phyloP scores from a whole-genome alignment of 2,113 vertebrate genomes.

The Anolis sagrei region DNA sequence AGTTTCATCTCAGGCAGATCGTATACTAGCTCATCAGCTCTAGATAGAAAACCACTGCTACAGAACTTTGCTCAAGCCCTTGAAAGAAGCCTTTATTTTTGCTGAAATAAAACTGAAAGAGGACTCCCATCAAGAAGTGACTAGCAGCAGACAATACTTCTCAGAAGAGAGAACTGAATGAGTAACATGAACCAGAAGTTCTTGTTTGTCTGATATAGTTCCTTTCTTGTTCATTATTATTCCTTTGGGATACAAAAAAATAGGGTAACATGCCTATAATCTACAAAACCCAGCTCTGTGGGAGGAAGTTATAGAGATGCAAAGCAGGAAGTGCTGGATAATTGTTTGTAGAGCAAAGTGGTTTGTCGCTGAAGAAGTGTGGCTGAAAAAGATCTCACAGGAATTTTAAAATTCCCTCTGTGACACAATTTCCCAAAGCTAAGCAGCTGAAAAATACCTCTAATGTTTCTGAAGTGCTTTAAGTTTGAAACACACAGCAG shows the following conservation, averaged over 20 bases:
- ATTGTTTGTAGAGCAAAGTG: conserved; percentile 20
- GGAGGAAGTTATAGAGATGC: conserved; percentile 16
- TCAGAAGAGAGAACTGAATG: background rate
- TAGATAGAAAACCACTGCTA: background rate
- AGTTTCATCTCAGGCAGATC: background rate
- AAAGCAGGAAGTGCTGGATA: background rate
- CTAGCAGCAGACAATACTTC: background rate
- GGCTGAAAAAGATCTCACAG: background rate
- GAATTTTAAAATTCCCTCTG: background rate
- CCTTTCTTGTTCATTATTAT: background rate
- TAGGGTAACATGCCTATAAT: background rate
- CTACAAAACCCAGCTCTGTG: conserved; percentile 11
- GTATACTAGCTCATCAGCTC: background rate
- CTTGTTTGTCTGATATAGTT: background rate
- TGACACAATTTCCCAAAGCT: background rate
- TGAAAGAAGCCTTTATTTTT: background rate
- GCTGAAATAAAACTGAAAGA: background rate
- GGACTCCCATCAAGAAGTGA: background rate
- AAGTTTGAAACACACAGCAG: background rate
- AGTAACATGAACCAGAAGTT: conserved; percentile 8
- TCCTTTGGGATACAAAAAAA: background rate
- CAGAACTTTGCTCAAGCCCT: background rate
- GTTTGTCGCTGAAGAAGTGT: accelerated
- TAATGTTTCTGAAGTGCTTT: background rate
- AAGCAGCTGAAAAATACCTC: background rate